A percentile compares a stretch with the other conserved stretches of the same genome.
These are phyloP conservation scores for Arrhopalites spinosus DNA, from an alignment of 2,888 invertebrate genomes.

Conservation along the genomic window DNA sequence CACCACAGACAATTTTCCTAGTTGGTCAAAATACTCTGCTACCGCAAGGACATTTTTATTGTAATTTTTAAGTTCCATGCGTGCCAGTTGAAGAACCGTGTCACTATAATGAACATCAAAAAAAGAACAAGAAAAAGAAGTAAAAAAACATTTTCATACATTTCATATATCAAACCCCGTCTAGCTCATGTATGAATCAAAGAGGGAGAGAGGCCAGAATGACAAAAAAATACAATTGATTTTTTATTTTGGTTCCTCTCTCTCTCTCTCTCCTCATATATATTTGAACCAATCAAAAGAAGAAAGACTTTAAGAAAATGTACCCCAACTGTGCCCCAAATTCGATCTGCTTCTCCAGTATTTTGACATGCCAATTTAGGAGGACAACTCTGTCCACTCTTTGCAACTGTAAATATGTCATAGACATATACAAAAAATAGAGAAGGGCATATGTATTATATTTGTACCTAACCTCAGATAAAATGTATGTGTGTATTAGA, in stretches of 20 bases:
- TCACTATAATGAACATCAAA: constrained; percentile 61
- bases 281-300: too few relatives aligned
- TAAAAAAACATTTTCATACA: too few relatives aligned
- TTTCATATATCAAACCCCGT: too few relatives aligned
- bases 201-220: too few relatives aligned
- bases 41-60: constrained; percentile 83
- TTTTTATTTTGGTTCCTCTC: too few relatives aligned
- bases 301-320: too few relatives aligned
- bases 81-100: constrained; percentile 78
- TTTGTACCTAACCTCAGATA: neutral
- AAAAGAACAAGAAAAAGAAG: too few relatives aligned
- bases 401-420: constrained; percentile 70
- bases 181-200: too few relatives aligned
- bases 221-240: too few relatives aligned
- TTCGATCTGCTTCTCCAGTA: constrained; percentile 85
- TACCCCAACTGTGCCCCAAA: constrained; percentile 82
- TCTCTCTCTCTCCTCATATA: too few relatives aligned
- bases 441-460: neutral
- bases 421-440: neutral
- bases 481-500: neutral
- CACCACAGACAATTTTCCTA: constrained; percentile 66
- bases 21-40: constrained; percentile 87
- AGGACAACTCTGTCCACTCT: constrained; percentile 83
- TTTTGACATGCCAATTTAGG: constrained; percentile 84
- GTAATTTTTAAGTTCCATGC: constrained; percentile 88